Conservation (phyloP, 2,888 invertebrate species). For the Leptarthrus brevirostris region DNA sequence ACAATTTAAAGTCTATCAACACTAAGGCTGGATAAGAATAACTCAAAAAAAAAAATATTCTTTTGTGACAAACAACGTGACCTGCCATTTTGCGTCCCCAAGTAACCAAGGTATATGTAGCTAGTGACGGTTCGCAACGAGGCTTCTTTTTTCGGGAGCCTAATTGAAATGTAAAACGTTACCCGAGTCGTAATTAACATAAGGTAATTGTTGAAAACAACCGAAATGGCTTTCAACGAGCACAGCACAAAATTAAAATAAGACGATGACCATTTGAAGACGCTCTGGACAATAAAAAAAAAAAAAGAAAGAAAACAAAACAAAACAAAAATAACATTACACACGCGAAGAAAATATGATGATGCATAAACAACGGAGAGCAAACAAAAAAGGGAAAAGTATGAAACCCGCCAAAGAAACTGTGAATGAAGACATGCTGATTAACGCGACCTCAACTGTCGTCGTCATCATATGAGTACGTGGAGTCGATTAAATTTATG, state of each 20-base stretch:
- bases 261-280: slow-evolving; percentile 25
- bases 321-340: slow-evolving; percentile 7
- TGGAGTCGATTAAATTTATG: slow-evolving; percentile 42
- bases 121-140: neutral
- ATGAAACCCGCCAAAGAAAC: neutral
- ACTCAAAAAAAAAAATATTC: no score
- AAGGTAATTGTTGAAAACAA: slow-evolving; percentile 46
- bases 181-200: slow-evolving; percentile 37
- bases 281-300: neutral
- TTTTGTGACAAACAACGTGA: neutral
- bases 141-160: slow-evolving; percentile 5
- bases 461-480: slow-evolving; percentile 1
- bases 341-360: neutral
- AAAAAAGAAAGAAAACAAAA: neutral
- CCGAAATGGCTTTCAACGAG: slow-evolving; percentile 40
- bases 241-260: slow-evolving; percentile 18
- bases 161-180: slow-evolving; percentile 48
- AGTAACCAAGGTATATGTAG: neutral
- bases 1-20: no score
- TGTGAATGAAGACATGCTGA: slow-evolving; percentile 8
- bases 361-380: neutral
- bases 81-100: slow-evolving; percentile 1
- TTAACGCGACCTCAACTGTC: slow-evolving; percentile 24
- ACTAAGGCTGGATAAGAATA: no score
- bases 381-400: neutral